Base-by-base conservation (phyloP, 2,113 vertebrate genomes). In the Phrynosoma blainvillii region DNA sequence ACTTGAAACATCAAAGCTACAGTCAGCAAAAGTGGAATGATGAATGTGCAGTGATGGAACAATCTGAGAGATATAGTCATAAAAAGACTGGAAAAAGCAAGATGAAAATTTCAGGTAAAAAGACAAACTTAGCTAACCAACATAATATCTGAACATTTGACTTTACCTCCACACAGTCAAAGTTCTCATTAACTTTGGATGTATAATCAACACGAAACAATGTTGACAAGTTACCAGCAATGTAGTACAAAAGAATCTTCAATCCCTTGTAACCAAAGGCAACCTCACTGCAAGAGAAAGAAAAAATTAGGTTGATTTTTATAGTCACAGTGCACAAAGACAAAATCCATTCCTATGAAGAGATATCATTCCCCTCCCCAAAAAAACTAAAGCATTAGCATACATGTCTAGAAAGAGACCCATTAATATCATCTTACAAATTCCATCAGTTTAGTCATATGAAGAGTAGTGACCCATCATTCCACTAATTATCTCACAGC, bases 201-300 rank as follows among this genome's bases (percentile, higher is more conserved):
- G 97, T 93, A 91, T 98, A 99, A 86, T 99, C 98, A 84, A 99
- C 96, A 95, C 98, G 98, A 94, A 99, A 98, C 92, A 99, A 97
- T 0, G 98, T 98, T 90, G 97, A 98, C 80, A 99, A 96, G 96
- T 98, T 99, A 74, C 99, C 99, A 89, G 99, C 98, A 0, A 97
- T 98, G 88, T 99, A 99, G 95, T 98, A 99, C 88, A 99, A 96
- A 84, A 99, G 96, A 84, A 99, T 98, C 96, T 99, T 98, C 94
- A 99, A 97, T 70, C 98, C 99, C 92, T 99, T 99, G 95, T 99
- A 99, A 95, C 99, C 99, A 96, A 99, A 99, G 40, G 98, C 98
- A 89, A 98, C 98, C 95, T 99, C 99, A 93, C 99, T 99, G 94
- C 76, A 94, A 84, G 87, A 88, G 52, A 62, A 84, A 79, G 76